Evolutionary conservation across 1,140 invertebrate species (phyloP).

Genomic region (Trypoxylus dichotomus): DNA sequence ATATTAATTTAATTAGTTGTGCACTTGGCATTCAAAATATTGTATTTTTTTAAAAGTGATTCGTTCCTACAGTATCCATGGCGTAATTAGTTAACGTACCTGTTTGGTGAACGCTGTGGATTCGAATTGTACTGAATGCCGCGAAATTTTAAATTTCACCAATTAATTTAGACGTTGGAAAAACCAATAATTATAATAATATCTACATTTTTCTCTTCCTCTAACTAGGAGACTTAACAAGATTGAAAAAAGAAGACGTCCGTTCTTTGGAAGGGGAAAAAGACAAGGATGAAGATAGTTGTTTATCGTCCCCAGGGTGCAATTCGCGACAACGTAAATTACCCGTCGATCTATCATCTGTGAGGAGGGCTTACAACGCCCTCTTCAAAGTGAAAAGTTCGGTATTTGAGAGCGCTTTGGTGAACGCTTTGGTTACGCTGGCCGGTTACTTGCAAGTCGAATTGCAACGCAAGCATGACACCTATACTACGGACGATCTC

Average conservation of each 20-base stretch:
- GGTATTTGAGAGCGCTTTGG: conserved; percentile 72
- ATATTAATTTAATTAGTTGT: too few species aligned
- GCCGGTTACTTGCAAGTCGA: conserved; percentile 75
- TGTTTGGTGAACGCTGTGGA: too few species aligned
- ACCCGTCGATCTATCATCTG: conserved; percentile 59
- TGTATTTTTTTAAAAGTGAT: too few species aligned
- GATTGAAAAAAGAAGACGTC: conserved; percentile 68
- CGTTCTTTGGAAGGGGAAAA: conserved; percentile 73
- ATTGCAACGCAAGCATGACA: conserved; percentile 61
- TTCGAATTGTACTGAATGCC: too few species aligned
- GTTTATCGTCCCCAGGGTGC: conserved; percentile 44
- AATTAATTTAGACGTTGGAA: too few species aligned
- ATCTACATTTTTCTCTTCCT: neutral
- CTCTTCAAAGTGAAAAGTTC: conserved; percentile 56
- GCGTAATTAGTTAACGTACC: too few species aligned
- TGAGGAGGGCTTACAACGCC: conserved; percentile 65
- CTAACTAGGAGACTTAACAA: conserved; percentile 49
- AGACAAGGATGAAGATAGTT: conserved; percentile 81
- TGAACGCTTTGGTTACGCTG: conserved; percentile 75
- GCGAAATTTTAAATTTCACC: too few species aligned
- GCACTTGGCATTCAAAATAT: too few species aligned
- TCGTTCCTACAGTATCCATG: too few species aligned
- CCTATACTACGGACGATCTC: conserved; percentile 57
- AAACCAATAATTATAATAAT: neutral
- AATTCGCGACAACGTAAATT: conserved; percentile 22